Evolutionary conservation across 2,888 invertebrate genomes (phyloP), one percentile per base, ranked within the genome.

Genomic region (Diachrysia chrysitis): DNA sequence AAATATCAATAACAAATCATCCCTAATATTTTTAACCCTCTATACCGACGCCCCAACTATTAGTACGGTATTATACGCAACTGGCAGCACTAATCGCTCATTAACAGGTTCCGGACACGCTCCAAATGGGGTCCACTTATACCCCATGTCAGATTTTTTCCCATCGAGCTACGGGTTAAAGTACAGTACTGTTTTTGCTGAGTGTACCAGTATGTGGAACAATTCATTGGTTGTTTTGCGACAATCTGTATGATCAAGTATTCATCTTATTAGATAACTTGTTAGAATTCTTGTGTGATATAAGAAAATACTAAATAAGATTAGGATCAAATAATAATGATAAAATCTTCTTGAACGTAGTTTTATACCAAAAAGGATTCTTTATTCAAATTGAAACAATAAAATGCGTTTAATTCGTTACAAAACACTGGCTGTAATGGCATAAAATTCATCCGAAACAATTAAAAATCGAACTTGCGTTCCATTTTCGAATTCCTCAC

Each of bases 11-110:
- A 74, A 71, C 63, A 75, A 76, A 75, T 75, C 70, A 78, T 73
- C 82, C 81, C 78, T 69, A 76, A 81, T 76, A 82, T 71, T 82
- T 76, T 66, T 66, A 75, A 85, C 90, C 87, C 86, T 86, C 82
- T 76, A 79, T 73, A 80, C 78, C 75, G 85, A 88, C 92, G 89
- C 94, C 93, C 93, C 88, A 87, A 83, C 92, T 91, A 93, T 93
- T 93, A 93, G 88, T 83, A 81, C 76, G 85, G 93, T 88, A 92
- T 94, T 94, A 94, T 92, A 92, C 91, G 88, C 90, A 92, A 92
- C 92, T 93, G 92, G 93, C 90, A 93, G 93, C 93, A 92, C 93
- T 94, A 94, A 95, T 95, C 94, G 94, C 91, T 92, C 93, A 92
- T 94, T 94, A 94, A 87, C 86, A 85, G 86, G 92, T 93, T 92